Percentiles rank a stretch among this genome's conserved stretches.
phyloP scores from a whole-genome alignment of 2,888 invertebrate genomes.

The Alcis repandata region DNA sequence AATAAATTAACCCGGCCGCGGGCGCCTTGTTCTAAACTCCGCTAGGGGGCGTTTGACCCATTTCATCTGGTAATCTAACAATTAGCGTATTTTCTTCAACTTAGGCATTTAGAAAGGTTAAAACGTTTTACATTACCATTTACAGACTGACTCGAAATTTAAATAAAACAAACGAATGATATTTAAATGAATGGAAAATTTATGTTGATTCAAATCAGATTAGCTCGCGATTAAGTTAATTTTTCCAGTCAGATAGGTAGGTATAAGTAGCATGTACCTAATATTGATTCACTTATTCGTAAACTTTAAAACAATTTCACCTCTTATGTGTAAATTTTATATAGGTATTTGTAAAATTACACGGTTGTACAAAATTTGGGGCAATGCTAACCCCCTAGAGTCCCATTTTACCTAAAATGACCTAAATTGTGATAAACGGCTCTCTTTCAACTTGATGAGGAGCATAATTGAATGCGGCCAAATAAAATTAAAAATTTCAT shows the following conservation, averaged over 20 bases:
- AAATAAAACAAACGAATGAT: not conserved
- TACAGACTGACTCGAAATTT: not conserved
- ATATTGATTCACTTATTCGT: too few species aligned
- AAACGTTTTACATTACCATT: not conserved
- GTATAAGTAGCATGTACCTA: too few species aligned
- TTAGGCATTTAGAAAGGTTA: not conserved
- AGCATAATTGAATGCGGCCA: conserved; percentile 34
- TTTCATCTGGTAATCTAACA: conserved; percentile 2
- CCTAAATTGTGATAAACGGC: conserved; percentile 25
- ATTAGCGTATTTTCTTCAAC: conserved; percentile 3
- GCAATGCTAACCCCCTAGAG: not conserved
- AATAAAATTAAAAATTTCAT: conserved; percentile 37
- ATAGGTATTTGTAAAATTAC: not conserved
- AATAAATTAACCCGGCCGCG: conserved; percentile 1
- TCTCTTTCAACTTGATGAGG: conserved; percentile 22
- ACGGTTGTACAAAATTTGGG: not conserved
- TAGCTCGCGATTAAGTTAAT: too few species aligned
- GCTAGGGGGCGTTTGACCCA: conserved; percentile 21
- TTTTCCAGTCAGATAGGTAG: too few species aligned
- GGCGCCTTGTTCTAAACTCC: not conserved
- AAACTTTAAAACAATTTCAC: too few species aligned
- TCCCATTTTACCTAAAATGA: conserved; percentile 13
- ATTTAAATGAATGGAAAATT: too few species aligned
- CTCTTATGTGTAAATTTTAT: not conserved
- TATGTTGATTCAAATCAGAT: too few species aligned